Percentiles rank a stretch among this genome's conserved stretches.
These are phyloP conservation scores for Aleiodes sp. DNA, from an alignment of 1,140 invertebrate species.

Conservation along the genomic window DNA sequence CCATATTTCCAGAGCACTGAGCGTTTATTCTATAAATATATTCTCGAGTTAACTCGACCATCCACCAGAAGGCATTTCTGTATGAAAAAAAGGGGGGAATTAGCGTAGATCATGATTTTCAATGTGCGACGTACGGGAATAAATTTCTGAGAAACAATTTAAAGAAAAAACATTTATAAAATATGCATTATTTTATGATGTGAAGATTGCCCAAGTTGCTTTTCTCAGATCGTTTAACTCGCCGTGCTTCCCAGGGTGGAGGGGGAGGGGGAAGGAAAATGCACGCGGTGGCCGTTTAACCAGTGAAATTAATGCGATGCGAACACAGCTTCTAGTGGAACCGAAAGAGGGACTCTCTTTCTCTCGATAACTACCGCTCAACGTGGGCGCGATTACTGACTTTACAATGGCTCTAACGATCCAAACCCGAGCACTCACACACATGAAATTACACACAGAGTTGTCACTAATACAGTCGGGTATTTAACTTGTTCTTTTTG, in stretches of 20 bases:
- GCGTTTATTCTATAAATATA: neutral
- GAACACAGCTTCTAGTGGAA: conserved; percentile 4
- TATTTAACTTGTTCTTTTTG: conserved; percentile 25
- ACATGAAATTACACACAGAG: neutral
- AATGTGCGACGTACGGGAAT: no score
- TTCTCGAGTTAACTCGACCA: neutral
- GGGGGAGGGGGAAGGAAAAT: no score
- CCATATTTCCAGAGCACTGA: neutral
- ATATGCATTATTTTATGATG: conserved; percentile 1
- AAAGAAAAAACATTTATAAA: neutral
- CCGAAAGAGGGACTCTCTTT: neutral
- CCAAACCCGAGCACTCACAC: conserved; percentile 37
- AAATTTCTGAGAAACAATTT: neutral
- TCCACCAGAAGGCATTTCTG: neutral
- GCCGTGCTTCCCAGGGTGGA: no score
- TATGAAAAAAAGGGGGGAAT: neutral
- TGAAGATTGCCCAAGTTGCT: neutral
- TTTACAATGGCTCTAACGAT: conserved; percentile 51
- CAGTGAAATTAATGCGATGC: conserved; percentile 14
- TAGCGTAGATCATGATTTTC: neutral
- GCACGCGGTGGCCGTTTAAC: conserved; percentile 3
- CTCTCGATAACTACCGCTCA: conserved; percentile 10
- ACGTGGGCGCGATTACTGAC: conserved; percentile 43
- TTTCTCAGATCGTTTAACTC: no score
- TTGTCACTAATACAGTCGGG: conserved; percentile 26